Evolutionary conservation across 2,797 vertebrate species (phyloP).

Genomic region (Otus scops): DNA sequence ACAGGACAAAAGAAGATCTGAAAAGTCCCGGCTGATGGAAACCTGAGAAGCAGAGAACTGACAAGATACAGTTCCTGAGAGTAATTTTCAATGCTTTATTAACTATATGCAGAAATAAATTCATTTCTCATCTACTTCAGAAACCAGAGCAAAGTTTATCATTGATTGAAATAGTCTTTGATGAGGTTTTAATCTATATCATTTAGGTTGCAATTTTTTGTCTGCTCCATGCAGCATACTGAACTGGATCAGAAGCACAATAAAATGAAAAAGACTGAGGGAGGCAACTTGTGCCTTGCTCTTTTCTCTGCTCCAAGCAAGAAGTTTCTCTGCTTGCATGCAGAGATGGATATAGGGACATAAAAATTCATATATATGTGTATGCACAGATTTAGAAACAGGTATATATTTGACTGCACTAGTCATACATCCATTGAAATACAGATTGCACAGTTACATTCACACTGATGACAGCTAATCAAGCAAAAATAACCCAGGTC

Average conservation of each 20-base stretch:
- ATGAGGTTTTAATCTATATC: neutral
- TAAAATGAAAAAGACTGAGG: neutral
- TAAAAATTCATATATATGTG: neutral
- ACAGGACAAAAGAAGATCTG: neutral
- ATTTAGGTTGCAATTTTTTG: neutral
- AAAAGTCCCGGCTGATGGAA: neutral
- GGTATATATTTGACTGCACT: neutral
- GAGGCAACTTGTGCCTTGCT: neutral
- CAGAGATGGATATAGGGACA: neutral
- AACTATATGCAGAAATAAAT: neutral
- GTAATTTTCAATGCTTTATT: neutral
- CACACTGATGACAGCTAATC: neutral
- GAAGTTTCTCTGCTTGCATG: neutral
- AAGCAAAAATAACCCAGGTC: neutral
- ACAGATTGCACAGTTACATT: neutral
- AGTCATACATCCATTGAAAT: neutral
- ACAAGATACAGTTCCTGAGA: neutral
- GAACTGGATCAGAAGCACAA: neutral
- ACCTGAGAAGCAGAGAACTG: neutral
- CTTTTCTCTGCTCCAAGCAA: neutral
- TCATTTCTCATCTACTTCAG: neutral
- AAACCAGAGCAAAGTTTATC: neutral
- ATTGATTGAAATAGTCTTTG: neutral
- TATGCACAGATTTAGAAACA: neutral
- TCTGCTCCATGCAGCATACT: neutral